Conservation (phyloP, 2,888 invertebrate species). For the Lapara coniferarum region DNA sequence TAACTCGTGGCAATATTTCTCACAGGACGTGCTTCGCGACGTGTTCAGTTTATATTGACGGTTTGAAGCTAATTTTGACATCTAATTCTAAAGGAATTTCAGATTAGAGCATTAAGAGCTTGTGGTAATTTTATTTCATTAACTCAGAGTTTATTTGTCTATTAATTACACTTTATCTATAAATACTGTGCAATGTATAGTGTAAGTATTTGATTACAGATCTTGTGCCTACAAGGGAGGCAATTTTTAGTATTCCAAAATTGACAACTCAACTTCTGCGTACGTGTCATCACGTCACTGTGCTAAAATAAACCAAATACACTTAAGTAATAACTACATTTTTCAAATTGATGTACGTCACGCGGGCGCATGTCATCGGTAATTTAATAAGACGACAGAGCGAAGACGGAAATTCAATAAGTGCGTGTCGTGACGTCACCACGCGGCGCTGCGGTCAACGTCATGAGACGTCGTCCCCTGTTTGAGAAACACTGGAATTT, state of each 20-base stretch:
- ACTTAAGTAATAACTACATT: background rate
- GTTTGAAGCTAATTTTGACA: no score
- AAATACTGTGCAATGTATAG: no score
- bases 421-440: constrained; percentile 32
- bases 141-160: no score
- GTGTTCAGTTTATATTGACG: no score
- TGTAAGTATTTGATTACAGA: no score
- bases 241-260: no score
- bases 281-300: background rate
- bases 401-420: constrained; percentile 38
- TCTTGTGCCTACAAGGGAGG: no score
- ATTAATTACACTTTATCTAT: no score
- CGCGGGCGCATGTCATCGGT: constrained; percentile 25
- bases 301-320: background rate
- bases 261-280: no score
- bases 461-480: constrained; percentile 6
- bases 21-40: background rate
- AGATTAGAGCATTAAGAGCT: no score
- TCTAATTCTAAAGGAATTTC: no score
- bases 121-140: no score
- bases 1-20: constrained; percentile 34
- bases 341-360: background rate
- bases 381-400: constrained; percentile 35
- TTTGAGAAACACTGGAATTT: constrained; percentile 24
- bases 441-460: constrained; percentile 33